phyloP scores from a whole-genome alignment of 2,113 vertebrate species.

The Pheucticus melanocephalus region DNA sequence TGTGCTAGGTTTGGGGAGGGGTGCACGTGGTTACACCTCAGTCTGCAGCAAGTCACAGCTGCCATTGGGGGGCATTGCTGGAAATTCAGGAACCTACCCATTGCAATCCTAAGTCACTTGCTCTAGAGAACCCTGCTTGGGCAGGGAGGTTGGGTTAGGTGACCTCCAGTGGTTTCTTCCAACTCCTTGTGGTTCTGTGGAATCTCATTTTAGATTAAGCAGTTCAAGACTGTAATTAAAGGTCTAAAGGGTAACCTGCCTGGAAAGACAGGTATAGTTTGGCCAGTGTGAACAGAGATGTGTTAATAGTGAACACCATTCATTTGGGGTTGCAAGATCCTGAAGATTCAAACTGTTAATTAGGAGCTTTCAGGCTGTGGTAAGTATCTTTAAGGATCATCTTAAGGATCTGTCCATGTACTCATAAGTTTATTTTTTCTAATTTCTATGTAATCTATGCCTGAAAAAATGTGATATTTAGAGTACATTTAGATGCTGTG shows the following conservation, averaged over 20 bases:
- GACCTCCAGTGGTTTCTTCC: not conserved
- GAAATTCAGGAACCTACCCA: not conserved
- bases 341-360: not conserved
- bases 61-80: not conserved
- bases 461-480: not conserved
- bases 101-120: not conserved
- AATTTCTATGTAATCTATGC: not conserved
- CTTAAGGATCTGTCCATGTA: not conserved
- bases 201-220: not conserved
- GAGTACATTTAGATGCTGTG: not conserved
- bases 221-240: not conserved
- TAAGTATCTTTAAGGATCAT: not conserved
- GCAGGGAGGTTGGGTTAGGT: not conserved
- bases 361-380: not conserved
- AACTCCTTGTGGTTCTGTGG: not conserved
- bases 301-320: not conserved
- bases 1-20: not conserved
- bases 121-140: not conserved
- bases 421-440: not conserved
- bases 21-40: not conserved
- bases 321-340: not conserved
- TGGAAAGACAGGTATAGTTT: not conserved
- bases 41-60: not conserved
- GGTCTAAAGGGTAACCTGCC: not conserved
- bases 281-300: not conserved